Evolutionary conservation across 2,888 invertebrate species (phyloP).

Genomic region (Plusia festucae): DNA sequence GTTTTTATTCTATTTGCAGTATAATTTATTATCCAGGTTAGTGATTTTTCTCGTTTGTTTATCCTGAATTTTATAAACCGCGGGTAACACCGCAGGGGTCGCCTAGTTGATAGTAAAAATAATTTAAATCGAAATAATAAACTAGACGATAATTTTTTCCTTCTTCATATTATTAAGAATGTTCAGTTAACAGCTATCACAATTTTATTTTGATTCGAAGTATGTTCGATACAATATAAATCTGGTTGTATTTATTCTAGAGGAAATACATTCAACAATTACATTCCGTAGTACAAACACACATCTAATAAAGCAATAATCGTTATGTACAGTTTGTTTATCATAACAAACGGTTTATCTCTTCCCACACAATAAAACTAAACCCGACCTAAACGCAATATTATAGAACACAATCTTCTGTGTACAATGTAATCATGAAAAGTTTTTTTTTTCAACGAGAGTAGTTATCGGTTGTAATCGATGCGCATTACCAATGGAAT

Average conservation of each 20-base stretch:
- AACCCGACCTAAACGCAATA: conserved; percentile 25
- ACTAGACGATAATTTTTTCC: background rate
- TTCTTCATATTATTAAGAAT: background rate
- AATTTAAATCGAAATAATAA: background rate
- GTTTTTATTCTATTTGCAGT: background rate
- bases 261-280: conserved; percentile 41
- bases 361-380: conserved; percentile 31
- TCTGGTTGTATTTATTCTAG: conserved; percentile 25
- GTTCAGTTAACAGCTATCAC: background rate
- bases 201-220: conserved; percentile 9
- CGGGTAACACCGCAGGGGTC: too few relatives aligned
- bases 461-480: conserved; percentile 61
- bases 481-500: conserved; percentile 70
- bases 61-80: too few relatives aligned
- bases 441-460: conserved; percentile 33
- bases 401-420: conserved; percentile 31
- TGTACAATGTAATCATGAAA: conserved; percentile 18
- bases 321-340: conserved; percentile 55
- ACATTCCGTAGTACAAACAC: conserved; percentile 49
- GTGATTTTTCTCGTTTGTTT: too few relatives aligned
- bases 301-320: conserved; percentile 55
- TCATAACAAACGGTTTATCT: conserved; percentile 50
- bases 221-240: conserved; percentile 14
- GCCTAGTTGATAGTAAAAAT: background rate
- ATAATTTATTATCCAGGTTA: background rate